Evolutionary conservation across 2,113 vertebrate species (phyloP).

Genomic region (Serranochromis macrocephalus): DNA sequence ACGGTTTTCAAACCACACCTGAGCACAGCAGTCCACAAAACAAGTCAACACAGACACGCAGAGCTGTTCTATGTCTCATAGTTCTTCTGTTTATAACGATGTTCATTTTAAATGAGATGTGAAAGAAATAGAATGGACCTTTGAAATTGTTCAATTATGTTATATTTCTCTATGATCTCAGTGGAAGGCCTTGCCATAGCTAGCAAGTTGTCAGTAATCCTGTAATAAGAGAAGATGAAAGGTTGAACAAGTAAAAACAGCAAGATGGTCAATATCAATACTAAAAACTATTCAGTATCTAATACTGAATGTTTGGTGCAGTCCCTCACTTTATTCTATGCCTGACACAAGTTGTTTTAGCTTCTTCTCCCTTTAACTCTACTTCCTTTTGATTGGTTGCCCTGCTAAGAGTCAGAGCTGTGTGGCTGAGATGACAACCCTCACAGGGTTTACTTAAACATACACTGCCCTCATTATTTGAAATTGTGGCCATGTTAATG

Average conservation of each 20-base stretch:
- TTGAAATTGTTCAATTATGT: conserved; percentile 87
- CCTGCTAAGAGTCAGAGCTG: neutral
- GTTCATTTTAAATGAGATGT: neutral
- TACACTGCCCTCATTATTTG: neutral
- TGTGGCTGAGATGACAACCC: neutral
- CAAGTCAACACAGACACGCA: neutral
- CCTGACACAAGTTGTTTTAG: neutral
- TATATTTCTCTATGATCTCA: conserved; percentile 88
- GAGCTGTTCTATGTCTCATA: neutral
- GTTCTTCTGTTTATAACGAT: neutral
- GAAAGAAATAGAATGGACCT: conserved; percentile 65
- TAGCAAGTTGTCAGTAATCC: conserved; percentile 92
- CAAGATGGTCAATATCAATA: neutral
- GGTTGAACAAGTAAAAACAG: neutral
- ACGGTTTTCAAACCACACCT: conserved; percentile 88
- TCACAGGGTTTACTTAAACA: neutral
- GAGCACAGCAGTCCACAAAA: neutral
- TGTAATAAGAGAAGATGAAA: conserved; percentile 46
- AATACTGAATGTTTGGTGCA: neutral
- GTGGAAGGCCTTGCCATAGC: conserved; percentile 96
- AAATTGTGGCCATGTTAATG: neutral
- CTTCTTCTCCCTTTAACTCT: neutral
- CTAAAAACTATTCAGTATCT: neutral
- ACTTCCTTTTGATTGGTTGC: neutral
- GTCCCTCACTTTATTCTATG: neutral